These are phyloP conservation scores for Drosophila virilis DNA, from an alignment of 1,140 invertebrate species.

Conservation along the genomic window DNA sequence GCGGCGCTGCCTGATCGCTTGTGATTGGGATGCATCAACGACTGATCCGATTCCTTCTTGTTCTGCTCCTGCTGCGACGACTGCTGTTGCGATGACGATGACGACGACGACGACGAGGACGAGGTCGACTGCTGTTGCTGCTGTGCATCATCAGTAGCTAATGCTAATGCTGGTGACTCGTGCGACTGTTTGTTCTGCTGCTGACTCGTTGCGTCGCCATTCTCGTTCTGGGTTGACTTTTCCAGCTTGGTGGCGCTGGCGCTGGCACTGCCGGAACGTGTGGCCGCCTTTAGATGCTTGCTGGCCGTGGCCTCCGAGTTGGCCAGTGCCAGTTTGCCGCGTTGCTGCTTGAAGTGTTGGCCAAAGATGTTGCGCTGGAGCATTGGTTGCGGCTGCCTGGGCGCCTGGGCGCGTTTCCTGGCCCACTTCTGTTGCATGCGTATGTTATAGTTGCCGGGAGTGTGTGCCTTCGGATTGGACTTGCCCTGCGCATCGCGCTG, in stretches of 20 bases:
- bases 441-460: constrained; percentile 59
- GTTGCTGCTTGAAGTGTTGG: constrained; percentile 74
- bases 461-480: constrained; percentile 33
- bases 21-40: constrained; percentile 66
- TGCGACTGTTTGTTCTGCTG: constrained; percentile 17
- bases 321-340: constrained; percentile 64
- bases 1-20: constrained; percentile 67
- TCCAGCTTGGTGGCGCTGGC: constrained; percentile 43
- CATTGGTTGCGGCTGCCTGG: constrained; percentile 32
- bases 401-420: constrained; percentile 58
- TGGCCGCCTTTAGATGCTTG: constrained; percentile 60
- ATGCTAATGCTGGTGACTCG: constrained; percentile 11
- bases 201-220: constrained; percentile 5
- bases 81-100: neutral
- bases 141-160: constrained; percentile 13
- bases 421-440: constrained; percentile 77
- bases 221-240: constrained; percentile 28
- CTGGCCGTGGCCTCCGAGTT: constrained; percentile 70
- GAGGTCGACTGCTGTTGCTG: constrained; percentile 35
- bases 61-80: constrained; percentile 40
- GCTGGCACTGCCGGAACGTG: constrained; percentile 44
- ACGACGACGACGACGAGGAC: neutral
- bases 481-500: constrained; percentile 52
- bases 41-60: constrained; percentile 54
- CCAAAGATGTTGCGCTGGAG: constrained; percentile 75